phyloP scores from a whole-genome alignment of 2,113 vertebrate species.

The Brachypodius melanocephalos region DNA sequence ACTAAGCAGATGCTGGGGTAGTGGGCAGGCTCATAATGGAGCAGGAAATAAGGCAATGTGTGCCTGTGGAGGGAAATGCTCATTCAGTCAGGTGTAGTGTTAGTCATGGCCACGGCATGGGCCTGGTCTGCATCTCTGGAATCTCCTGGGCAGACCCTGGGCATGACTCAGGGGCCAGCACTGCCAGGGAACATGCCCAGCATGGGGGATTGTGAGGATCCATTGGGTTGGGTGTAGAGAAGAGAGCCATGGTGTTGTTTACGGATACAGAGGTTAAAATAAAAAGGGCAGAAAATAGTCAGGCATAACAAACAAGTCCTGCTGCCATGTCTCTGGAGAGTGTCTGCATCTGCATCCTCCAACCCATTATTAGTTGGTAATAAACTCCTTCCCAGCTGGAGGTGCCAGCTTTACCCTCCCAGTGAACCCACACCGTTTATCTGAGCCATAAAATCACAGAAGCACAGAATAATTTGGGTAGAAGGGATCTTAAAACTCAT shows the following conservation, averaged over 20 bases:
- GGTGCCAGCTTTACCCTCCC: neutral
- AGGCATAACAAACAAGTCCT: neutral
- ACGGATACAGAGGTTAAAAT: neutral
- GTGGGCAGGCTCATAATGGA: neutral
- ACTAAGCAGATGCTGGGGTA: neutral
- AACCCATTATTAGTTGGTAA: neutral
- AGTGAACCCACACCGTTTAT: accelerated
- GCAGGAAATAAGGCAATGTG: neutral
- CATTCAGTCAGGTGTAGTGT: neutral
- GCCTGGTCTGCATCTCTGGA: neutral
- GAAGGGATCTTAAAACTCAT: neutral
- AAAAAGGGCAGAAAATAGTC: neutral
- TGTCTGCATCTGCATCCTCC: neutral
- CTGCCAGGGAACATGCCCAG: neutral
- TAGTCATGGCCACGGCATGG: accelerated
- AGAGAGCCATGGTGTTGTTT: neutral
- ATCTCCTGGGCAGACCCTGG: neutral
- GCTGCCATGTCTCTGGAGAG: neutral
- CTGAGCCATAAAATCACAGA: neutral
- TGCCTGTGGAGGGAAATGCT: neutral
- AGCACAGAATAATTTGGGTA: neutral
- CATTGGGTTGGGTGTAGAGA: neutral
- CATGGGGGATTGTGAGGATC: accelerated
- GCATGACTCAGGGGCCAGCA: neutral
- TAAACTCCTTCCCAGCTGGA: neutral